Base-by-base conservation (phyloP, 2,888 invertebrate genomes). In the Pegoplata infirma region DNA sequence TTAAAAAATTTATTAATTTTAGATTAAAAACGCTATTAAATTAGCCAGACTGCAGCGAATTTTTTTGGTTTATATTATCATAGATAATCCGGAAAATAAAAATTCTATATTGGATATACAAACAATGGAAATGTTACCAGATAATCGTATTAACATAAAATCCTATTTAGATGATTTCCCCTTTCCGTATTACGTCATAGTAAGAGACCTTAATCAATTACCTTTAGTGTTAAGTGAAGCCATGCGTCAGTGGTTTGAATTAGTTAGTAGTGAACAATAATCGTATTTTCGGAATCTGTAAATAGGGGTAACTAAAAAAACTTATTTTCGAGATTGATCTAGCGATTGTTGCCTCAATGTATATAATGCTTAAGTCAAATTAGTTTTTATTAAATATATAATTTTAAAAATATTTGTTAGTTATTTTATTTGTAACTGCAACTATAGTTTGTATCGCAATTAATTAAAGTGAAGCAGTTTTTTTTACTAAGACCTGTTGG, bases 161-260 rank as follows among this genome's bases (percentile, higher is more conserved):
- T 93, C 95, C 0, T 99, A 99, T 88, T 93, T 99, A 91, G 98
- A 98, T 85, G 93, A 93, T 56, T 99, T 99, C 90, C 99, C 99
- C 0, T 99, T 99, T 89, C 98, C 98, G 0, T 99, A 97, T 91
- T 99, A 99, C 89, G 92, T 99, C 58, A 95, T 99, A 84, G 92
- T 99, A 25, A 91, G 97, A 74, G 97, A 99, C 86, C 94, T 98
- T 84, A 93, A 94, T 79, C 94, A 95, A 23, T 90, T 99, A 74
- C 99, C 99, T 0, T 91, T 93, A 36, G 96, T 98, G 1, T 91
- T 99, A 25, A 97, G 98, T 83, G 98, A 99, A 88, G 98, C 99
- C 0, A 91, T 99, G 78, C 91, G 98, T 73, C 99, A 99, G 87
- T 99, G 99, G 99, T 99, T 99, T 89, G 99, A 99, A 91, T 91